These are phyloP conservation scores for Zelleria hepariella DNA, from an alignment of 2,888 invertebrate species.

Conservation along the genomic window DNA sequence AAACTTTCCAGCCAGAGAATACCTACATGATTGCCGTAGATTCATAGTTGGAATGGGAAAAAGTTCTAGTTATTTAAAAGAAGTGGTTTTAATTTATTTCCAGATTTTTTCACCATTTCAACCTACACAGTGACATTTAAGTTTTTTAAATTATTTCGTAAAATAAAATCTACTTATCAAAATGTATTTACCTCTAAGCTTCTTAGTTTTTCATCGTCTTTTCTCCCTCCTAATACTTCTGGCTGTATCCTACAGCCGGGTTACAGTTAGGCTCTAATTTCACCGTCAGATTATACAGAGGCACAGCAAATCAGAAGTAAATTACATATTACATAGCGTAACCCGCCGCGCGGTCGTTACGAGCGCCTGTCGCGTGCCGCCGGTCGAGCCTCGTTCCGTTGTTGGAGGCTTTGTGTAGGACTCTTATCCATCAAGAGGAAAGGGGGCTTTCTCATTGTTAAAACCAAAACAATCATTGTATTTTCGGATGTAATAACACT, in stretches of 20 bases:
- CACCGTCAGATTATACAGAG: slow-evolving; percentile 1
- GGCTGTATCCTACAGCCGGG: not conserved
- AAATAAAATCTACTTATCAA: not conserved
- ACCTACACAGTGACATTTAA: too few species aligned
- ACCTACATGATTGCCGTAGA: too few species aligned
- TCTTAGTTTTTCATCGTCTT: too few species aligned
- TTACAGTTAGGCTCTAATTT: slow-evolving; percentile 2
- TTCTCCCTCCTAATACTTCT: not conserved
- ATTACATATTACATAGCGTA: slow-evolving; percentile 1
- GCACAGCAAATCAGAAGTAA: slow-evolving; percentile 1
- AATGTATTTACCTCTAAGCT: not conserved
- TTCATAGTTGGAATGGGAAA: too few species aligned
- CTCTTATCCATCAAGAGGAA: not conserved
- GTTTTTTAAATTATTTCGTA: not conserved
- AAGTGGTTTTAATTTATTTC: too few species aligned
- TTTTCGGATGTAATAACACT: too few species aligned
- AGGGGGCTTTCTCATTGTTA: too few species aligned
- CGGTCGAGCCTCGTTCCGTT: not conserved
- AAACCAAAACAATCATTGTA: too few species aligned
- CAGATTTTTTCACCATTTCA: too few species aligned
- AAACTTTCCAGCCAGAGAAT: too few species aligned
- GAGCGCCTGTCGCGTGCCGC: not conserved
- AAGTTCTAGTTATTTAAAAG: too few species aligned
- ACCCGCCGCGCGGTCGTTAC: slow-evolving; percentile 1
- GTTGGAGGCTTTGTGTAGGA: not conserved